Evolutionary conservation across 1,140 invertebrate genomes (phyloP).

Genomic region (Cotesia glomerata): DNA sequence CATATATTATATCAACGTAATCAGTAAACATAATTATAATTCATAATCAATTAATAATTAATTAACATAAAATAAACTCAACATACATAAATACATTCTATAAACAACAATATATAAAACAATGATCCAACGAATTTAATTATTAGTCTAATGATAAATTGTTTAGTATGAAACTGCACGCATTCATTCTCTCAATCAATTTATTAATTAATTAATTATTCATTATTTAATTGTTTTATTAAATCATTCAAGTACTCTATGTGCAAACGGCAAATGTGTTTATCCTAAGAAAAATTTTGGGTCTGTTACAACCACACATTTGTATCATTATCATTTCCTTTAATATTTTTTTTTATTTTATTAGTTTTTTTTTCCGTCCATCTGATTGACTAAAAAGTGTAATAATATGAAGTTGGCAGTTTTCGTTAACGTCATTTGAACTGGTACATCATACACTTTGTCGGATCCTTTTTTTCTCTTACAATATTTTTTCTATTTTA

Average conservation of each 20-base stretch:
- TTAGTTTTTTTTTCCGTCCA: neutral
- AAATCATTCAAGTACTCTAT: constrained; percentile 12
- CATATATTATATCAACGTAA: no score
- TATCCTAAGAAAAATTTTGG: constrained; percentile 39
- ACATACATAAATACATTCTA: no score
- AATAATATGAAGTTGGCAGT: constrained; percentile 56
- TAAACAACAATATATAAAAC: neutral
- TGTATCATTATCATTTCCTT: neutral
- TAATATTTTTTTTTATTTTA: no score
- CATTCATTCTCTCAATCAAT: no score
- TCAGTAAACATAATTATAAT: no score
- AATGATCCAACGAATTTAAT: neutral
- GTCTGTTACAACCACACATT: constrained; percentile 11
- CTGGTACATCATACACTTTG: constrained; percentile 39
- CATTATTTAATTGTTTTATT: neutral
- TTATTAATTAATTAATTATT: neutral
- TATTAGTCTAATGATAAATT: constrained; percentile 15
- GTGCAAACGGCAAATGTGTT: constrained; percentile 38
- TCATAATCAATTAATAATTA: neutral
- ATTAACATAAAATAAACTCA: neutral
- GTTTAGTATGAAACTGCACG: constrained; percentile 1
- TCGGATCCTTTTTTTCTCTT: constrained; percentile 25
- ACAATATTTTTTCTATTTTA: neutral
- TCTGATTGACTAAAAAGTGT: constrained; percentile 53
- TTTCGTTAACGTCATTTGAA: constrained; percentile 52